Conservation (phyloP, 2,888 invertebrate genomes). For the Mycalesis mineus region DNA sequence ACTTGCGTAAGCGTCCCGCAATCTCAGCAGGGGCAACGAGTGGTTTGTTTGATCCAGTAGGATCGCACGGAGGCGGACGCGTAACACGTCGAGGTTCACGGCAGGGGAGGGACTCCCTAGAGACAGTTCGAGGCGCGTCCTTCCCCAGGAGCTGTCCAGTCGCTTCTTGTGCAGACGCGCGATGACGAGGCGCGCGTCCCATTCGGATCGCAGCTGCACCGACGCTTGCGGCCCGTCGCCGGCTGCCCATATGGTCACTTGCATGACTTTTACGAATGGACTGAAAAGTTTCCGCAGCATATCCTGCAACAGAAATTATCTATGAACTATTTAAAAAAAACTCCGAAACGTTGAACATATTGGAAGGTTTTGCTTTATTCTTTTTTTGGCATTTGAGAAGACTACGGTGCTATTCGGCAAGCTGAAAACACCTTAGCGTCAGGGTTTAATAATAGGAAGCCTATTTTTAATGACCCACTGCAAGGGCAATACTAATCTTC, state of each 20-base stretch:
- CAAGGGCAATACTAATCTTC: no score
- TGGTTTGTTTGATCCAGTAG: conserved; percentile 86
- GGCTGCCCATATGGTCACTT: conserved; percentile 61
- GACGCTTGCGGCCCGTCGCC: conserved; percentile 80
- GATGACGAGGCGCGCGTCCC: conserved; percentile 86
- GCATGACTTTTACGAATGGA: conserved; percentile 58
- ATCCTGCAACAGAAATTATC: conserved; percentile 40
- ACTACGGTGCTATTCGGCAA: no score
- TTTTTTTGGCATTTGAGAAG: no score
- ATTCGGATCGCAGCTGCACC: conserved; percentile 83
- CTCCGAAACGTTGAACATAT: not conserved
- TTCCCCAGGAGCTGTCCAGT: conserved; percentile 80
- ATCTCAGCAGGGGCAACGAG: conserved; percentile 86
- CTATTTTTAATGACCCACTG: no score
- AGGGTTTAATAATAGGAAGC: no score
- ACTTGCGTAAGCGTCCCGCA: conserved; percentile 89
- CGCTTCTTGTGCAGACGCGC: conserved; percentile 90
- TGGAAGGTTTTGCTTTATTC: no score
- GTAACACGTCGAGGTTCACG: conserved; percentile 80
- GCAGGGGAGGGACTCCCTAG: conserved; percentile 80
- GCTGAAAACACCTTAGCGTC: no score
- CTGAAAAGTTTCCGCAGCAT: conserved; percentile 64
- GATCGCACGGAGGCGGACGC: conserved; percentile 84
- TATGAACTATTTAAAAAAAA: not conserved
- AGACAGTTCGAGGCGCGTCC: conserved; percentile 87